Evolutionary conservation across 2,888 invertebrate genomes (phyloP), one percentile per base, ranked within the genome.

Genomic region (Cataglyphis livida): DNA sequence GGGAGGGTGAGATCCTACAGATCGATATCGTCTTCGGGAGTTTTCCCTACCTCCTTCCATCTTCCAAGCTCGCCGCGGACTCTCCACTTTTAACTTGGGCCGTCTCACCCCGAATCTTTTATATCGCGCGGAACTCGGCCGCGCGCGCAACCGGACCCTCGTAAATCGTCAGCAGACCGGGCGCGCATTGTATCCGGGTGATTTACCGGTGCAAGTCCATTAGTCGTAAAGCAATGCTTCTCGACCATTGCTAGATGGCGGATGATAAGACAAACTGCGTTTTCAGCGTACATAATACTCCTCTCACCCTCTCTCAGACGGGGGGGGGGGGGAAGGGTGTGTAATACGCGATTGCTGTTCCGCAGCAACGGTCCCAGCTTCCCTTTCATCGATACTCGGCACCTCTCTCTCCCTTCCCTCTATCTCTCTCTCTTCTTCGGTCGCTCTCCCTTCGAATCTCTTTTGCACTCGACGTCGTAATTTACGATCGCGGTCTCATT

Each of bases 121-220:
- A 86, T 86, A 81, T 76, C 57, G 65, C n/a, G 81, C 51, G 68
- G 84, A 86, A 84, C 88, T 89, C 90, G 84, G 84, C 87, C 66
- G 83, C 86, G 57, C 68, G 66, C 62, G 66, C 75, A 70, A 78
- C 78, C 81, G 85, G 86, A 83, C 89, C 85, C 86, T 90, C 92
- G 90, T 92, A 91, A 92, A 92, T 92, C 88, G 87, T 86, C 48
- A 68, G 64, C 84, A 73, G 83, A 54, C 86, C 85, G 87, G 88
- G 88, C 87, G 88, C 88, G 90, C 84, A 90, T 90, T 90, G 90
- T 90, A 86, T 82, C 81, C 88, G 87, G 57, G 90, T 92, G 92
- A 92, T 92, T 92, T 92, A 92, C 89, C 89, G 92, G 89, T 86
- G 88, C 88, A 87, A 92, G 91, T 92, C 91, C 92, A 92, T 92